These are phyloP conservation scores for Ylistrum balloti DNA, from an alignment of 1,140 invertebrate genomes.

Conservation along the genomic window DNA sequence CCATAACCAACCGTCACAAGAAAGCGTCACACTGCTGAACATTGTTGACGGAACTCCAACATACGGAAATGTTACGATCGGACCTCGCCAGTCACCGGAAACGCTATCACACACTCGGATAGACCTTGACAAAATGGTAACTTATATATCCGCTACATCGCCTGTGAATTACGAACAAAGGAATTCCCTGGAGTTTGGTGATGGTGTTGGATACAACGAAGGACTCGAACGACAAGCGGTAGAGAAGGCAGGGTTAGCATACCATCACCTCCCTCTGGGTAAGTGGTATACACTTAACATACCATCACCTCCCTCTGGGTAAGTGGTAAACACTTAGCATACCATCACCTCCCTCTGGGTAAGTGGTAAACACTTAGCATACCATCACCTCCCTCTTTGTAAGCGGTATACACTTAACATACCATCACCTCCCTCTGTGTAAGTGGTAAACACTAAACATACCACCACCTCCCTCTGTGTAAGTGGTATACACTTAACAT, in stretches of 20 bases:
- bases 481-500: too few relatives aligned
- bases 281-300: conserved; percentile 57
- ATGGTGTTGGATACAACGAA: conserved; percentile 77
- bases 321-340: too few relatives aligned
- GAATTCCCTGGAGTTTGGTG: conserved; percentile 77
- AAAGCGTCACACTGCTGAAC: conserved; percentile 74
- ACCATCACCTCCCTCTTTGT: too few relatives aligned
- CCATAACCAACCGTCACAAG: conserved; percentile 68
- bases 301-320: too few relatives aligned
- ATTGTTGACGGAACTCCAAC: conserved; percentile 68
- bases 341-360: too few relatives aligned
- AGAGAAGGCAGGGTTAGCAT: conserved; percentile 62
- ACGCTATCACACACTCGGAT: conserved; percentile 68
- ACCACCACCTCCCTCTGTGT: too few relatives aligned
- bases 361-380: too few relatives aligned
- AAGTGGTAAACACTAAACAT: too few relatives aligned
- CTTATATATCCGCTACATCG: conserved; percentile 70
- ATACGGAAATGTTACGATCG: conserved; percentile 64
- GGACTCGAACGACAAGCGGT: conserved; percentile 64
- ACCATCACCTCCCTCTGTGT: too few relatives aligned
- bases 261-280: conserved; percentile 74
- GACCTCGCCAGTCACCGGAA: conserved; percentile 63
- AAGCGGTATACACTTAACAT: too few relatives aligned
- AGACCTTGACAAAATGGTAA: conserved; percentile 64
- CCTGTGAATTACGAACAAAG: conserved; percentile 72